Base-by-base conservation (phyloP, 2,113 vertebrate species). In the Callipepla squamata region DNA sequence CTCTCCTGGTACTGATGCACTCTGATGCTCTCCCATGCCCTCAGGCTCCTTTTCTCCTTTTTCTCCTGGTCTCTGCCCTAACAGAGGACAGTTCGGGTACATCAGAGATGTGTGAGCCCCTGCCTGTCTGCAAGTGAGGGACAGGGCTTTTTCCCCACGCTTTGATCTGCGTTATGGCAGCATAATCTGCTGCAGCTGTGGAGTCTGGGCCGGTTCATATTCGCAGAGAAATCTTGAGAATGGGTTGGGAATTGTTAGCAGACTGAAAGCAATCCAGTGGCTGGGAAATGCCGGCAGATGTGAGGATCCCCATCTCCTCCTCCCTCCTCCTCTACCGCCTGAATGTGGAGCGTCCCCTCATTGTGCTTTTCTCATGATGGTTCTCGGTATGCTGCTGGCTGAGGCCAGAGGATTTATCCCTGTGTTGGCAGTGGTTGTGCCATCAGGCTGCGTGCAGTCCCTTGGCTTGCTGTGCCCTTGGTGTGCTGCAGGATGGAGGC, bases 161-260 rank as follows among this genome's bases (percentile, higher is more conserved):
- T 94, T 87, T 90, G 92, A 78, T 78, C 51, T 70, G 26, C 23
- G 42, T 42, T 66, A 25, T 44, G 47, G 85, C 85, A 76, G 58
- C 36, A 0, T 73, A 88, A 82, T 88, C 36, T 58, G 36, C 80
- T 76, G 72, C 87, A 94, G 92, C 72, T 94, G 67, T 44, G 32
- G 72, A 21, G 66, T 8, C 40, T 40, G 11, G 55, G 70, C 55
- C 13, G 1, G 51, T 45, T 65, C 75, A 66, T 40, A 61, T 47
- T 14, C 30, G 4, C 63, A 17, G 48, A 44, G 40, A 48, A 78
- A 63, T 48, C 79, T 45, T 65, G 76, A 15, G 51, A 82, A 83
- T 30, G 63, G 51, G 9, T 69, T 66, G 77, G 84, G 80, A 89
- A 92, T 91, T 68, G 72, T 75, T 80, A 82, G 57, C 84, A 92